These are phyloP conservation scores for Acridotheres tristis DNA, from an alignment of 2,797 vertebrate genomes.

Conservation along the genomic window DNA sequence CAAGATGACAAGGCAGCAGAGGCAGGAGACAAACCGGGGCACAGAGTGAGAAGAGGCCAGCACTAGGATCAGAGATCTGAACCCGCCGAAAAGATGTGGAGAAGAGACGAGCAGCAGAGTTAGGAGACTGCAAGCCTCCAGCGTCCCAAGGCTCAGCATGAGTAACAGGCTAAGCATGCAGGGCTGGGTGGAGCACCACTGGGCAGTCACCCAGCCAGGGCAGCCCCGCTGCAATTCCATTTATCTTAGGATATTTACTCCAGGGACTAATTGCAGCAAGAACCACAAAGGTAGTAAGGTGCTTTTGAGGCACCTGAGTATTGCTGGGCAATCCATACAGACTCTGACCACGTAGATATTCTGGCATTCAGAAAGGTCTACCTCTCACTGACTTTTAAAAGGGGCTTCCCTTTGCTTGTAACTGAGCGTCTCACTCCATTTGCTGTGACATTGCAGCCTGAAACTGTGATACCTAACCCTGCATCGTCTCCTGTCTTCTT, in stretches of 20 bases:
- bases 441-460: neutral
- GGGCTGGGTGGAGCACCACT: neutral
- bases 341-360: neutral
- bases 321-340: neutral
- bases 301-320: neutral
- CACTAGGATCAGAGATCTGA: neutral
- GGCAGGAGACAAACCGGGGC: neutral
- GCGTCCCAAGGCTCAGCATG: neutral
- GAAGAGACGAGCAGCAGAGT: neutral
- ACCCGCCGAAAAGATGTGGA: neutral
- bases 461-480: neutral
- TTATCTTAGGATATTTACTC: neutral
- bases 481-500: neutral
- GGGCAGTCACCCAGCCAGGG: neutral
- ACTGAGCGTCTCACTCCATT: neutral
- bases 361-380: neutral
- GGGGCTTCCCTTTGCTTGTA: neutral
- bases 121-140: neutral
- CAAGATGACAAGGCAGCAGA: neutral
- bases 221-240: neutral
- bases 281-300: neutral
- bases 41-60: neutral
- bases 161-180: conserved; percentile 27
- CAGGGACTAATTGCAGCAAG: neutral
- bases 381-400: neutral